phyloP scores from a whole-genome alignment of 2,113 vertebrate genomes.

The Osmerus eperlanus region DNA sequence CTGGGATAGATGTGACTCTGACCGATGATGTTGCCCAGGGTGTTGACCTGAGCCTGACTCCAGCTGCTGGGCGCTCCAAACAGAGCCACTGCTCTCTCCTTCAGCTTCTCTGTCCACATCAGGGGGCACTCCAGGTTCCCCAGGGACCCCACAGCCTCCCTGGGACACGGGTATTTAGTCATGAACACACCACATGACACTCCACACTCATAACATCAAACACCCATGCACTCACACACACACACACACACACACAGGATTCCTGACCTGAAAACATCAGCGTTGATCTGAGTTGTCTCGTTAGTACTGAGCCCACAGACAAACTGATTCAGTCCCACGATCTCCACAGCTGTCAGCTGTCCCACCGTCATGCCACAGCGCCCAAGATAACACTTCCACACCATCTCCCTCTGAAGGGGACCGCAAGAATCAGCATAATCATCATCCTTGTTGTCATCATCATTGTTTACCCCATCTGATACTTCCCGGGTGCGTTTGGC shows the following conservation, averaged over 20 bases:
- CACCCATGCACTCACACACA: not conserved
- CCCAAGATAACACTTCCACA: slow-evolving; percentile 51
- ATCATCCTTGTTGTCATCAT: not conserved
- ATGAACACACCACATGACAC: slow-evolving; percentile 4
- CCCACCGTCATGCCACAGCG: slow-evolving; percentile 29
- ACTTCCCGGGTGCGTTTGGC: not conserved
- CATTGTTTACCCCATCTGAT: not conserved
- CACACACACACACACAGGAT: not conserved
- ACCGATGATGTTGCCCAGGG: slow-evolving; percentile 63
- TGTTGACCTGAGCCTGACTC: slow-evolving; percentile 48
- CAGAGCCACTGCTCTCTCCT: slow-evolving; percentile 39
- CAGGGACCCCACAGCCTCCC: slow-evolving; percentile 59
- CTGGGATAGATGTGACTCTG: slow-evolving; percentile 8
- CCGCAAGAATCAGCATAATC: not conserved
- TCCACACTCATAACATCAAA: slow-evolving; percentile 3
- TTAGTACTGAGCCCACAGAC: slow-evolving; percentile 62
- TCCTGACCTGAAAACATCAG: slow-evolving; percentile 56
- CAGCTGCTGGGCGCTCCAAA: slow-evolving; percentile 55
- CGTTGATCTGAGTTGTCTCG: slow-evolving; percentile 50
- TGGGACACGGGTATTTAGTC: slow-evolving; percentile 21
- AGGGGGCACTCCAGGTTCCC: slow-evolving; percentile 43
- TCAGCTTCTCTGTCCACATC: slow-evolving; percentile 32
- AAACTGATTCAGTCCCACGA: slow-evolving; percentile 57
- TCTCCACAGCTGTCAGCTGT: slow-evolving; percentile 45
- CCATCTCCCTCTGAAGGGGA: slow-evolving; percentile 45